Evolutionary conservation across 2,888 invertebrate genomes (phyloP).

Genomic region (Zootermopsis nevadensis): DNA sequence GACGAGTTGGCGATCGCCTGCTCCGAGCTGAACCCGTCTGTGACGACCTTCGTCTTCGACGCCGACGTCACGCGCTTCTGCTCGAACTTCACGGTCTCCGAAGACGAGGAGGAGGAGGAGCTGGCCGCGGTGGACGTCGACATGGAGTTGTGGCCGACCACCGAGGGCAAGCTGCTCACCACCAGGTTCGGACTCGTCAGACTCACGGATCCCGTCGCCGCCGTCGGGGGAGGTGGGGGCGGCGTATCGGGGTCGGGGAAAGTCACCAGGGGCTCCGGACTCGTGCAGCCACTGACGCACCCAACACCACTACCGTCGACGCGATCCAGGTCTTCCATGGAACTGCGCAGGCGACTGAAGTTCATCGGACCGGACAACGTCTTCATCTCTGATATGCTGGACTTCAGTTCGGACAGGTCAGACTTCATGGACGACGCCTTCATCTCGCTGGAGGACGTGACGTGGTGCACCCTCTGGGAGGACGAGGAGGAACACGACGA

Average conservation of each 20-base stretch:
- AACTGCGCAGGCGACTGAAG: slow-evolving; percentile 72
- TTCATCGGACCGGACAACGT: slow-evolving; percentile 66
- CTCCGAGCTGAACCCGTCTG: slow-evolving; percentile 85
- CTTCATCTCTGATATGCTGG: slow-evolving; percentile 89
- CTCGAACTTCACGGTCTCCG: slow-evolving; percentile 83
- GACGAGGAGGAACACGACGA: slow-evolving; percentile 65
- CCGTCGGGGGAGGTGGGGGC: slow-evolving; percentile 61
- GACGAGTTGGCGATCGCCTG: slow-evolving; percentile 78
- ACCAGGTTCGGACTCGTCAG: slow-evolving; percentile 58
- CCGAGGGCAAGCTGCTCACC: slow-evolving; percentile 53
- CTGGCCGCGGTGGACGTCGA: slow-evolving; percentile 56
- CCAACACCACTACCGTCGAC: slow-evolving; percentile 44
- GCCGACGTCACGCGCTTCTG: slow-evolving; percentile 85
- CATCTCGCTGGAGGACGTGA: slow-evolving; percentile 75
- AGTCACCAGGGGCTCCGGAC: slow-evolving; percentile 78
- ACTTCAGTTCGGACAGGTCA: slow-evolving; percentile 81
- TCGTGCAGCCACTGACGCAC: slow-evolving; percentile 58
- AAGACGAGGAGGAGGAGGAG: slow-evolving; percentile 54
- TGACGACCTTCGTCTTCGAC: slow-evolving; percentile 81
- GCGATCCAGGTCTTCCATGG: slow-evolving; percentile 76
- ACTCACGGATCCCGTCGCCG: slow-evolving; percentile 63
- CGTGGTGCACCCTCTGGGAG: slow-evolving; percentile 65
- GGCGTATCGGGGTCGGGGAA: slow-evolving; percentile 85
- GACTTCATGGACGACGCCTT: slow-evolving; percentile 86
- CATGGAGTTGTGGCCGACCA: slow-evolving; percentile 33